Base-by-base conservation (phyloP, 1,140 invertebrate genomes). In the Drosophila busckii region DNA sequence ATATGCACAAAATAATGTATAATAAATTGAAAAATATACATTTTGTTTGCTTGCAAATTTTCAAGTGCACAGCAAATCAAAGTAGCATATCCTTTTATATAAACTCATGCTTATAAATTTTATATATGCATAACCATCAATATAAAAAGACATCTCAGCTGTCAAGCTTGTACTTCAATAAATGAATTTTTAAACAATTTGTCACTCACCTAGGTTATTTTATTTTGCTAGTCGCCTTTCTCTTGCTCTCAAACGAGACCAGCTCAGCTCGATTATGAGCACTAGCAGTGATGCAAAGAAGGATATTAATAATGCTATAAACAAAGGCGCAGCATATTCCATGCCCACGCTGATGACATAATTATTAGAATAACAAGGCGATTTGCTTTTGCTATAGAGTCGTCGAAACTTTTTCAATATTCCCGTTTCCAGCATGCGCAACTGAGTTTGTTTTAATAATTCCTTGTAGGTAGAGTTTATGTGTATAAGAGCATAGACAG, bases 311-410 rank as follows among this genome's bases (percentile, higher is more conserved):
- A 86, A 35, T 0, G 68, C 37, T 5, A 85, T 37, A 10, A 87
- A 87, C 5, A 87, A 29, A 0, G 85, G 82, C 0, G 78, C 85
- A 3, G 85, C 61, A 23, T 87, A 87, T 38, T 87, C 85, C 76
- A 87, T 69, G 40, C 85, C 85, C 46, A 87, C 85, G 17, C 65
- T 78, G 44, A 85, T 76, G 3, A 87, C 49, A 31, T 70, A 84
- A 28, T 70, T 85, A 17, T 70, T 86, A 17, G 73, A 49, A 38
- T 67, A 73, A 4, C 73, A 87, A 17, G 78, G 44, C 32, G 85
- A 16, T 45, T 78, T 69, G 3, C 35, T 23, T 28, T 84, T 85
- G 6, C 62, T 63, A 35, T 66, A 87, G 54, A 67, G 69, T 0
- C 54, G 37, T 4, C 50, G 58, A 25, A 68, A 73, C 29, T 84